Conservation (phyloP, 2,797 vertebrate species). For the Heterohyrax brucei region DNA sequence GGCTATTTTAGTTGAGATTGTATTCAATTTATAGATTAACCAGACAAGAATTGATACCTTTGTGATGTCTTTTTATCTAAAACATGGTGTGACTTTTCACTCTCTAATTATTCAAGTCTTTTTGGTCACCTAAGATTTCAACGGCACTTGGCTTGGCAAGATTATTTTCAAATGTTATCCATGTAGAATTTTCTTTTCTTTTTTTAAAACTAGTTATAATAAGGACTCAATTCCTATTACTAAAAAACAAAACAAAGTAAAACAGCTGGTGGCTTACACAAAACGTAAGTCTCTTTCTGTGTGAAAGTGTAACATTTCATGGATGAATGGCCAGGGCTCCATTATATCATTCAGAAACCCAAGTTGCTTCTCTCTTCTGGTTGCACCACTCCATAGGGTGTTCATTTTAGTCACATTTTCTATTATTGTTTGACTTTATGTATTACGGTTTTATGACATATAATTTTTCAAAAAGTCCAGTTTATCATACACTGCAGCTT, state of each 20-base stretch:
- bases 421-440: slow-evolving; percentile 4
- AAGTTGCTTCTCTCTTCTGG: neutral
- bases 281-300: neutral
- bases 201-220: neutral
- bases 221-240: neutral
- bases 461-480: slow-evolving; percentile 2
- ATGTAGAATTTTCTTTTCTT: neutral
- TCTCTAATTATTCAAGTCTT: neutral
- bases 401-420: slow-evolving; percentile 34
- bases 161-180: slow-evolving; percentile 24
- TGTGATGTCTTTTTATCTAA: slow-evolving; percentile 22
- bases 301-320: neutral
- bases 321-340: neutral
- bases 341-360: neutral
- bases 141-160: no score
- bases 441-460: slow-evolving; percentile 28
- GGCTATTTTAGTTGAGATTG: neutral
- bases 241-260: neutral
- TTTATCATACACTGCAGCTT: neutral
- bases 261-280: neutral
- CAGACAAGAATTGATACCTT: neutral
- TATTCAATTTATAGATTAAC: neutral
- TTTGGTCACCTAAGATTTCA: neutral
- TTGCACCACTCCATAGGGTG: neutral
- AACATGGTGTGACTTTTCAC: neutral